These are phyloP conservation scores for Drosophila lini DNA, from an alignment of 1,140 invertebrate genomes.

Conservation along the genomic window DNA sequence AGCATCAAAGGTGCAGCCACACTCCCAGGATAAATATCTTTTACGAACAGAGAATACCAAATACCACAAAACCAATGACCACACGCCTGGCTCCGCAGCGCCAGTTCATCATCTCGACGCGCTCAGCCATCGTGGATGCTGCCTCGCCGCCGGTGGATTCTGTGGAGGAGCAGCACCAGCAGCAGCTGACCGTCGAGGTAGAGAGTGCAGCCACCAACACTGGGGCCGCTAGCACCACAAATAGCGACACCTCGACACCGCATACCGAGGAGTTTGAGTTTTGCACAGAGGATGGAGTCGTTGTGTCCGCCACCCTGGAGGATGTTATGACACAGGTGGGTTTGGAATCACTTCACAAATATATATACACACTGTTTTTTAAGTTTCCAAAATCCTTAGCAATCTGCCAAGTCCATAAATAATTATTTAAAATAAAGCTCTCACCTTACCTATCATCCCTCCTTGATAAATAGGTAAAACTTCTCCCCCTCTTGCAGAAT, in stretches of 20 bases:
- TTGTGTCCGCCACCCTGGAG: constrained; percentile 75
- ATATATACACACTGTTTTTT: background rate
- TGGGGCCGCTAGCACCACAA: constrained; percentile 18
- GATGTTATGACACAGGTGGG: constrained; percentile 78
- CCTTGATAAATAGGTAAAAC: constrained; percentile 36
- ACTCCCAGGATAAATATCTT: background rate
- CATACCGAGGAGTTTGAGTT: constrained; percentile 66
- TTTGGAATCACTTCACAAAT: too few relatives aligned
- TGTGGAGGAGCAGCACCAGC: constrained; percentile 45
- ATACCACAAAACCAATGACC: constrained; percentile 70
- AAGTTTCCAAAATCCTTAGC: background rate
- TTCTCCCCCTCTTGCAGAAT: constrained; percentile 56
- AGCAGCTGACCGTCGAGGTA: constrained; percentile 57
- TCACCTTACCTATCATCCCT: constrained; percentile 14
- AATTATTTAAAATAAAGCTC: constrained; percentile 4
- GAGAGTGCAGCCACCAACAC: constrained; percentile 17
- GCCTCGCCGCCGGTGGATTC: constrained; percentile 29
- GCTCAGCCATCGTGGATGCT: constrained; percentile 55
- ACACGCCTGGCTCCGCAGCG: constrained; percentile 77
- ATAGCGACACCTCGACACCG: constrained; percentile 27
- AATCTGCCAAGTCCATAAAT: background rate
- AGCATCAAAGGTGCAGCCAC: constrained; percentile 44
- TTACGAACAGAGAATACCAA: background rate
- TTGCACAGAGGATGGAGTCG: constrained; percentile 72
- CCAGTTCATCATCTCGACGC: constrained; percentile 78